A percentile compares a stretch with the other conserved stretches of the same genome.
Evolutionary conservation across 2,888 invertebrate species (phyloP).

Genomic region (Leptinotarsa rubiginosa): DNA sequence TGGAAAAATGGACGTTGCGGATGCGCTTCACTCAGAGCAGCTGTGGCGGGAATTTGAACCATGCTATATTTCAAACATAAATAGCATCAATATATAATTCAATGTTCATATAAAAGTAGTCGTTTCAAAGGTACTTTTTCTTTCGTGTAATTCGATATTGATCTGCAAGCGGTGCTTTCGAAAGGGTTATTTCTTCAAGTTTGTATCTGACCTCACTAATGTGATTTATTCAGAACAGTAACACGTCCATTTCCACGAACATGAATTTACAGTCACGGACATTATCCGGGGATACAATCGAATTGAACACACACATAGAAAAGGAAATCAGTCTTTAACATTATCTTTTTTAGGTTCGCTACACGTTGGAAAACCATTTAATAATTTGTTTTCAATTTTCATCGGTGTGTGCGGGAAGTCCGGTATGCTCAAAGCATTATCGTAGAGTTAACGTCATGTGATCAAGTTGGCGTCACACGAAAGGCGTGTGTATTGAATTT

Average conservation of each 20-base stretch:
- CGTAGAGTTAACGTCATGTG: background rate
- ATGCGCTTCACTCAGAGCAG: no score
- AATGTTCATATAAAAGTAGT: no score
- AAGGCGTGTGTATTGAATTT: background rate
- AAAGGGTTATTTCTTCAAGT: no score
- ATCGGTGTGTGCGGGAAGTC: background rate
- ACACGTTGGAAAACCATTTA: conserved; percentile 12
- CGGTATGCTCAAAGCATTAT: conserved; percentile 12
- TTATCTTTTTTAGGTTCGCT: conserved; percentile 8
- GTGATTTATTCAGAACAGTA: background rate
- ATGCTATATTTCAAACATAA: no score
- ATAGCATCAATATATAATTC: no score
- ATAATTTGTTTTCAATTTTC: conserved; percentile 30
- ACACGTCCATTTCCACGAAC: background rate
- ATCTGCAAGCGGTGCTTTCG: no score
- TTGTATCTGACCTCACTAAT: no score
- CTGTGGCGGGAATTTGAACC: no score
- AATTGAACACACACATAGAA: background rate
- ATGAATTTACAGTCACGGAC: background rate
- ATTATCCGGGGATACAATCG: background rate
- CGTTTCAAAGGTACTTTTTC: no score
- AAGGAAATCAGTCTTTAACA: conserved; percentile 8
- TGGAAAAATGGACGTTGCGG: no score
- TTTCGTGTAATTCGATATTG: no score
- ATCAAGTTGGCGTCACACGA: background rate